Conservation (phyloP, 2,797 vertebrate species). For the Scolopax bukidnonensis region DNA sequence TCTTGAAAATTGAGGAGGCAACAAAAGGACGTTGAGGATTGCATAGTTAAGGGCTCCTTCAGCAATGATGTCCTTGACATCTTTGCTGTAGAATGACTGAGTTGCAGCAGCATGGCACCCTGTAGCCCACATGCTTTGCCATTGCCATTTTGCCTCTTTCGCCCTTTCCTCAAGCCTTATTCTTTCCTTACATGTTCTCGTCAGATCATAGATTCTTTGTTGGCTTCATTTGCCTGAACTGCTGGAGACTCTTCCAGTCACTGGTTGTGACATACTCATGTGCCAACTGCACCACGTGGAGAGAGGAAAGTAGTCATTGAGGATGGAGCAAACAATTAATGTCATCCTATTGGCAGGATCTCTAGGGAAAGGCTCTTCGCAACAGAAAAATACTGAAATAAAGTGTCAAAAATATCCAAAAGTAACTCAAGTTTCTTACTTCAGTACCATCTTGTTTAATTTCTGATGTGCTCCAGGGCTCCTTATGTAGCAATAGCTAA, state of each 20-base stretch:
- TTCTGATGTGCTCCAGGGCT: not conserved
- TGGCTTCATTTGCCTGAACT: not conserved
- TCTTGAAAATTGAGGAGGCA: not conserved
- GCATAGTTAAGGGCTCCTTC: not conserved
- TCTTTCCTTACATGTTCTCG: accelerated
- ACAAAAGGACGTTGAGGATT: not conserved
- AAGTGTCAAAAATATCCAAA: not conserved
- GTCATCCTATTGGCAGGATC: not conserved
- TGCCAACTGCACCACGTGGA: accelerated
- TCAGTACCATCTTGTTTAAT: not conserved
- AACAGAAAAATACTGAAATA: not conserved
- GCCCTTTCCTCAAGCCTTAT: not conserved
- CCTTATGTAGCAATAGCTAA: not conserved
- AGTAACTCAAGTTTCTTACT: not conserved
- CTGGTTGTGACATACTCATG: accelerated
- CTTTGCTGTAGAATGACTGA: not conserved
- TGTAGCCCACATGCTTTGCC: not conserved
- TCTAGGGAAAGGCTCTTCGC: not conserved
- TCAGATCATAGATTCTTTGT: not conserved
- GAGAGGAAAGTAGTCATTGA: not conserved
- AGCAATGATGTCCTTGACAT: not conserved
- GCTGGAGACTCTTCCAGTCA: not conserved
- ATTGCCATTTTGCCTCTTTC: not conserved
- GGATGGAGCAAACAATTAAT: not conserved
- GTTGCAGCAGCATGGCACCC: not conserved